Conservation (phyloP, 1,140 invertebrate species). For the Drosophila ohnishii region DNA sequence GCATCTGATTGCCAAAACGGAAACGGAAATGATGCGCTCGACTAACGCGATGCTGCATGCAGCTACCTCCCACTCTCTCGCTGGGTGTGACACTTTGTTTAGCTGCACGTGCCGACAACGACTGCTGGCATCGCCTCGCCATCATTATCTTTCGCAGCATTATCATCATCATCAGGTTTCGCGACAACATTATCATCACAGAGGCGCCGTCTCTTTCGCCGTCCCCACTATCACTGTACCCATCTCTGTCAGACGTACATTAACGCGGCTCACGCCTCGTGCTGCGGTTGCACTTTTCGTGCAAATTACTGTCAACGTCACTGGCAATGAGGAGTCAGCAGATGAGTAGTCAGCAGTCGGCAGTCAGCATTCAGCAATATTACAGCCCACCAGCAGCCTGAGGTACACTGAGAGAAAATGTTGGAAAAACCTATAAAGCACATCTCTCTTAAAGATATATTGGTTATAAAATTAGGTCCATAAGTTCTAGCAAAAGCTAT, state of each 20-base stretch:
- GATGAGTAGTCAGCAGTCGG: slow-evolving; percentile 22
- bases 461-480: background rate
- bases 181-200: slow-evolving; percentile 11
- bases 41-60: slow-evolving; percentile 20
- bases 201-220: background rate
- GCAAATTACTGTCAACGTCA: slow-evolving; percentile 77
- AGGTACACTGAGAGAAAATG: background rate
- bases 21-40: slow-evolving; percentile 66
- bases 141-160: slow-evolving; percentile 28
- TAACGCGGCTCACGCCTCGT: slow-evolving; percentile 64
- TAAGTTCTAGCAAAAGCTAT: background rate
- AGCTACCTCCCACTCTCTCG: background rate
- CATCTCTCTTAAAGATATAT: background rate
- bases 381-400: slow-evolving; percentile 19
- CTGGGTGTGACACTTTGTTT: slow-evolving; percentile 63
- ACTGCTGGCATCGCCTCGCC: slow-evolving; percentile 30
- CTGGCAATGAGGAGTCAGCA: slow-evolving; percentile 49
- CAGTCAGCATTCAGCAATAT: slow-evolving; percentile 17
- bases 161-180: slow-evolving; percentile 16
- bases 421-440: background rate
- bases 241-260: slow-evolving; percentile 46
- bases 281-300: slow-evolving; percentile 77
- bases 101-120: slow-evolving; percentile 67
- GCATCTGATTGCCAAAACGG: slow-evolving; percentile 73
- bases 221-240: background rate